Conservation (phyloP, 1,140 invertebrate genomes). For the Drosophila ambigua region DNA sequence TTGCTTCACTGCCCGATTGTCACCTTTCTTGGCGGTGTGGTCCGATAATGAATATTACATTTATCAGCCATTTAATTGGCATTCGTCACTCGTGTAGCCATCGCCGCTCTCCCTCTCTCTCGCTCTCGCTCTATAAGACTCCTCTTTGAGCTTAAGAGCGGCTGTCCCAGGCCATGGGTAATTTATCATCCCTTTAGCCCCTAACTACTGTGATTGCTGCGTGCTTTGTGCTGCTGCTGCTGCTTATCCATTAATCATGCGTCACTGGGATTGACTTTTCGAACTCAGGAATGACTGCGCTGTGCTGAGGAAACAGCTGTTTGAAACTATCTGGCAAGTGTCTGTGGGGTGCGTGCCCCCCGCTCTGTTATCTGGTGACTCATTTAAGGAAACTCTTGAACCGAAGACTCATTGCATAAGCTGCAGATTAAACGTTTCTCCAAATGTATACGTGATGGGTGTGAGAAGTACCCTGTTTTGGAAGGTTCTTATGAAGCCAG, state of each 20-base stretch:
- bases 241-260: conserved; percentile 29
- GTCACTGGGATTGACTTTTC: conserved; percentile 17
- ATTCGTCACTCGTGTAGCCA: conserved; percentile 25
- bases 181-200: conserved; percentile 47
- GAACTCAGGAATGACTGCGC: background rate
- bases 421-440: no score
- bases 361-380: no score
- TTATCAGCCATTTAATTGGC: conserved; percentile 20
- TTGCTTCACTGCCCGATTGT: background rate
- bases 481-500: no score
- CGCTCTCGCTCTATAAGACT: background rate
- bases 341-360: no score
- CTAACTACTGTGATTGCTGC: conserved; percentile 7
- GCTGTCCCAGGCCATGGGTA: background rate
- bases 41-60: conserved; percentile 4
- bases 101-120: background rate
- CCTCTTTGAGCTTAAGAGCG: conserved; percentile 5
- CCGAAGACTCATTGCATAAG: no score
- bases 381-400: no score
- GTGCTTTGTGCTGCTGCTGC: conserved; percentile 9
- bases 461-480: no score
- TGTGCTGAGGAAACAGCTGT: no score
- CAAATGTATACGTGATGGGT: no score
- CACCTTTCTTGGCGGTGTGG: no score
- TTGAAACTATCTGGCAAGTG: no score